Conservation (phyloP, 2,113 vertebrate species). For the Psilopsiagon aymara region DNA sequence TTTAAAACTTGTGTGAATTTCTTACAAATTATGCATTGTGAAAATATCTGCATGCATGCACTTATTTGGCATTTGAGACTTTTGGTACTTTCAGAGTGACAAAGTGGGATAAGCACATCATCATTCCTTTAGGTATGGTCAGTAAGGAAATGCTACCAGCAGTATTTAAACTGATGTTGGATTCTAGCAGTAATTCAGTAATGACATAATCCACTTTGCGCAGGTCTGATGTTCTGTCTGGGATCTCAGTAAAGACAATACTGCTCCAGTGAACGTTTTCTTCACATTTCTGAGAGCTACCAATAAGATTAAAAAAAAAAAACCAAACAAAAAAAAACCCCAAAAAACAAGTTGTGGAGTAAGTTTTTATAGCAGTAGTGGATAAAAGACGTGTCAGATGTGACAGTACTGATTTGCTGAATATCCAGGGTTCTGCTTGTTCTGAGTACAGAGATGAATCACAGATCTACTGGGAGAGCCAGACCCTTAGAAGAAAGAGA, state of each 20-base stretch:
- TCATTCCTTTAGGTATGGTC: background rate
- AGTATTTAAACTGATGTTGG: background rate
- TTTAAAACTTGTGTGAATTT: background rate
- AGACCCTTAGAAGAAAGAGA: background rate
- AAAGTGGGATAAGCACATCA: background rate
- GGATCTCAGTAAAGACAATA: background rate
- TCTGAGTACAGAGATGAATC: background rate
- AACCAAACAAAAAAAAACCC: too few relatives aligned
- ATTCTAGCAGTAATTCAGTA: background rate
- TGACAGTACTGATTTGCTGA: accelerated
- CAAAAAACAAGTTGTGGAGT: background rate
- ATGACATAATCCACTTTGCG: background rate
- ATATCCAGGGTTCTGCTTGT: background rate
- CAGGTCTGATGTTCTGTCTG: background rate
- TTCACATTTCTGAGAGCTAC: background rate
- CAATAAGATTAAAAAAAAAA: background rate
- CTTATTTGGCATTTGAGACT: background rate
- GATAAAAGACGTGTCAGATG: background rate
- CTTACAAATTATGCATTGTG: background rate
- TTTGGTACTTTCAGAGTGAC: background rate
- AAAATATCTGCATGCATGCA: background rate
- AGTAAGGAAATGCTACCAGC: background rate
- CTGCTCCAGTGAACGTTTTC: background rate
- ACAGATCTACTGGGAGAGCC: background rate
- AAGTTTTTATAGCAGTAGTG: background rate